Conservation (phyloP, 2,888 invertebrate genomes). For the Andrena camellia region DNA sequence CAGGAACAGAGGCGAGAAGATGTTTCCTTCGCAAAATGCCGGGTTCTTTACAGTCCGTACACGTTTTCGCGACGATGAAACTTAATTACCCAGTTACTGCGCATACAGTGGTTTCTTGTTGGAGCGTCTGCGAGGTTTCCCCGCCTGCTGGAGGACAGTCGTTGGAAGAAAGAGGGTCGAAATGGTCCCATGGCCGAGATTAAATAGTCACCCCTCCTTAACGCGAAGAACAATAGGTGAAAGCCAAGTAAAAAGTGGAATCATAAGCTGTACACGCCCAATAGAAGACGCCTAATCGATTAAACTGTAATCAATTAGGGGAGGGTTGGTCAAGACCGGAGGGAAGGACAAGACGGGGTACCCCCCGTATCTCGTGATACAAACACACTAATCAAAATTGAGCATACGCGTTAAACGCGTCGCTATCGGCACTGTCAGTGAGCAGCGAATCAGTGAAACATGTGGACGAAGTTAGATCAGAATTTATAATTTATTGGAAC, state of each 20-base stretch:
- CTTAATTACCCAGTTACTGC: constrained; percentile 66
- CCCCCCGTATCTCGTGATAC: no score
- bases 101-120: constrained; percentile 43
- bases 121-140: constrained; percentile 33
- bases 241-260: constrained; percentile 1
- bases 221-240: background rate
- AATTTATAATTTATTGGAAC: no score
- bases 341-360: no score
- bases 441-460: no score
- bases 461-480: no score
- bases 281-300: no score
- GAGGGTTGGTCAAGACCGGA: no score
- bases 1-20: constrained; percentile 4
- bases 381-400: no score
- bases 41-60: constrained; percentile 27
- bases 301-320: no score
- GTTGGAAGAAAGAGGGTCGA: constrained; percentile 17
- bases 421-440: no score
- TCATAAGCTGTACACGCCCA: background rate
- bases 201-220: constrained; percentile 41
- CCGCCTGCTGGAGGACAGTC: constrained; percentile 7
- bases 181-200: constrained; percentile 47
- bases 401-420: no score
- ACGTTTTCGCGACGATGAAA: constrained; percentile 46
- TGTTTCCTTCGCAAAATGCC: constrained; percentile 12